Evolutionary conservation across 2,113 vertebrate species (phyloP).

Genomic region (Solea senegalensis): DNA sequence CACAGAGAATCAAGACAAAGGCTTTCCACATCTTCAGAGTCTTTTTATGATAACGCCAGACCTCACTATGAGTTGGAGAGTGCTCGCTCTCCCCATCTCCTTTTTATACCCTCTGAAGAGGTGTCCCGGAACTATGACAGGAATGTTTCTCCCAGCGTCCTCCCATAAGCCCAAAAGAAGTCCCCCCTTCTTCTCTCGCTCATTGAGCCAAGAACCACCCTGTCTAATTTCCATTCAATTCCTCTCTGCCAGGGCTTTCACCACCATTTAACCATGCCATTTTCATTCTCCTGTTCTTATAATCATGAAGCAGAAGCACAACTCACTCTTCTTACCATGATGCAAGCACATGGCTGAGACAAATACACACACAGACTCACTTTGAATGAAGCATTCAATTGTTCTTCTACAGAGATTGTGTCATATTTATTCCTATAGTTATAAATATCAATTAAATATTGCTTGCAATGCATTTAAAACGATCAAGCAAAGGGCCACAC

Average conservation of each 20-base stretch:
- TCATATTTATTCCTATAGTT: too few relatives aligned
- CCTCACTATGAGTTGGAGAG: conserved; percentile 12
- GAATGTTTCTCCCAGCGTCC: conserved; percentile 88
- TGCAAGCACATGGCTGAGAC: too few relatives aligned
- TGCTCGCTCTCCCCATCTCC: conserved; percentile 44
- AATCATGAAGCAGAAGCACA: conserved; percentile 3
- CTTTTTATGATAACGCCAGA: conserved; percentile 28
- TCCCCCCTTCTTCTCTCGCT: background rate
- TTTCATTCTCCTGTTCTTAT: conserved; percentile 24
- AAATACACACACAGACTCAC: too few relatives aligned
- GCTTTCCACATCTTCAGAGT: conserved; percentile 67
- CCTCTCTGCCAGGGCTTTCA: conserved; percentile 4
- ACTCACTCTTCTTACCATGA: background rate
- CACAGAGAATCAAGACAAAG: conserved; percentile 41
- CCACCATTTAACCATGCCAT: conserved; percentile 18
- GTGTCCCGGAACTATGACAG: conserved; percentile 87
- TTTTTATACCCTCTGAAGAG: conserved; percentile 81
- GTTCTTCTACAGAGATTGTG: too few relatives aligned
- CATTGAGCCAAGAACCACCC: conserved; percentile 82
- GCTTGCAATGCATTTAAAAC: too few relatives aligned
- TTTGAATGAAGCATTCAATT: too few relatives aligned
- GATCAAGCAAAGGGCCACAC: too few relatives aligned
- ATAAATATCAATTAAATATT: too few relatives aligned
- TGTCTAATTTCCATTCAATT: conserved; percentile 57
- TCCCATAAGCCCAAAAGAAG: conserved; percentile 70